These are phyloP conservation scores for Pediacus dermestoides DNA, from an alignment of 2,888 invertebrate genomes.

Conservation along the genomic window DNA sequence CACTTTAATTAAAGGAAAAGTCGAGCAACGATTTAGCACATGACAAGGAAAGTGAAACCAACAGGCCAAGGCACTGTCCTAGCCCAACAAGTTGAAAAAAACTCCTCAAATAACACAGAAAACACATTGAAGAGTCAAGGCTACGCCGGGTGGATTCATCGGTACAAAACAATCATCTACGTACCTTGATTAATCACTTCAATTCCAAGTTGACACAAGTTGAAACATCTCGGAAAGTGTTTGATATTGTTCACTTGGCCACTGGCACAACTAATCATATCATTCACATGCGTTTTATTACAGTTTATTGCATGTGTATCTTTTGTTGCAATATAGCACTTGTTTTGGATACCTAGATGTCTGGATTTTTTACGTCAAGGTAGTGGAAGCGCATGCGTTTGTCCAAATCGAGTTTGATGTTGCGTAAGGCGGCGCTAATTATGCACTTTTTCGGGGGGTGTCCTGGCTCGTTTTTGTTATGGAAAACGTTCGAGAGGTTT, in stretches of 20 bases:
- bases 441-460: too few relatives aligned
- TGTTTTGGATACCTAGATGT: constrained; percentile 47
- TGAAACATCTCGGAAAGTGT: constrained; percentile 20
- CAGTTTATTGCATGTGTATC: background rate
- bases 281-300: constrained; percentile 27
- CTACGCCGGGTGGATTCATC: constrained; percentile 34
- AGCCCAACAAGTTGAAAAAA: constrained; percentile 35
- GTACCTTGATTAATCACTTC: constrained; percentile 26
- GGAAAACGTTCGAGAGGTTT: too few relatives aligned
- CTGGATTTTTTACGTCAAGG: constrained; percentile 34
- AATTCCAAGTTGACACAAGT: constrained; percentile 26
- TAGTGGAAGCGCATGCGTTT: constrained; percentile 33
- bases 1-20: too few relatives aligned
- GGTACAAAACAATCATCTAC: constrained; percentile 25
- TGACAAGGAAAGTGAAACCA: too few relatives aligned
- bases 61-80: constrained; percentile 27
- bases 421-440: constrained; percentile 22
- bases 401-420: constrained; percentile 26
- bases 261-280: constrained; percentile 25
- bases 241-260: constrained; percentile 16
- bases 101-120: constrained; percentile 29
- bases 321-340: constrained; percentile 38
- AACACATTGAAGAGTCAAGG: too few relatives aligned
- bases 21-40: too few relatives aligned
- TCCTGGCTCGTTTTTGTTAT: too few relatives aligned